phyloP scores from a whole-genome alignment of 2,113 vertebrate genomes.

The Polypterus senegalus region DNA sequence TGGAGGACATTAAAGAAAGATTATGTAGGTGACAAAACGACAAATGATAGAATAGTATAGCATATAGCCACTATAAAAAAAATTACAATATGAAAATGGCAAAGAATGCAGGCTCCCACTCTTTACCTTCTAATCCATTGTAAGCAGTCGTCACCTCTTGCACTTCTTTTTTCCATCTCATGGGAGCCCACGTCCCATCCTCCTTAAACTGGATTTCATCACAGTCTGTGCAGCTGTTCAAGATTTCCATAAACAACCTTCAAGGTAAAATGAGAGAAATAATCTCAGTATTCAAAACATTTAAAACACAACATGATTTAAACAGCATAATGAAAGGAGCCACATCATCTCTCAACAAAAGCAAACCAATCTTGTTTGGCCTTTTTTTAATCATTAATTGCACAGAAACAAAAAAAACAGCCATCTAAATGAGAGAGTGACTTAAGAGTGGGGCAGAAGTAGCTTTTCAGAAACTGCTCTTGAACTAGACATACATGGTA shows the following conservation, averaged over 20 bases:
- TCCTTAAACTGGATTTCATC: conserved; percentile 98
- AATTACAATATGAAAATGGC: too few relatives aligned
- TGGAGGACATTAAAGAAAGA: conserved; percentile 16
- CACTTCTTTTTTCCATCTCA: conserved; percentile 91
- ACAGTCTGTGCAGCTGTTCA: conserved; percentile 89
- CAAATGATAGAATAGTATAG: background rate
- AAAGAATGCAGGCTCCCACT: background rate
- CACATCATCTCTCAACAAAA: too few relatives aligned
- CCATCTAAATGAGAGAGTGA: too few relatives aligned
- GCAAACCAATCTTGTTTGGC: too few relatives aligned
- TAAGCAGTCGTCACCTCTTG: conserved; percentile 80
- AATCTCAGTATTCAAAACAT: background rate
- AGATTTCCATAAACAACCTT: conserved; percentile 96
- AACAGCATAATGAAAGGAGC: too few relatives aligned
- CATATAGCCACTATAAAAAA: background rate
- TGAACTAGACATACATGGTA: too few relatives aligned
- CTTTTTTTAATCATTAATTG: too few relatives aligned
- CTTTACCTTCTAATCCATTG: conserved; percentile 79
- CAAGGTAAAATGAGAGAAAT: conserved; percentile 8
- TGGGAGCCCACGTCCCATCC: conserved; percentile 92
- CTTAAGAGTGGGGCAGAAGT: too few relatives aligned
- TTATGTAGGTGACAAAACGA: background rate
- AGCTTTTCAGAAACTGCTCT: background rate
- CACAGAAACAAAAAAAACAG: too few relatives aligned
- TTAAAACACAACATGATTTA: background rate